These are phyloP conservation scores for Cephus pygmeus DNA, from an alignment of 2,888 invertebrate species.

Conservation along the genomic window DNA sequence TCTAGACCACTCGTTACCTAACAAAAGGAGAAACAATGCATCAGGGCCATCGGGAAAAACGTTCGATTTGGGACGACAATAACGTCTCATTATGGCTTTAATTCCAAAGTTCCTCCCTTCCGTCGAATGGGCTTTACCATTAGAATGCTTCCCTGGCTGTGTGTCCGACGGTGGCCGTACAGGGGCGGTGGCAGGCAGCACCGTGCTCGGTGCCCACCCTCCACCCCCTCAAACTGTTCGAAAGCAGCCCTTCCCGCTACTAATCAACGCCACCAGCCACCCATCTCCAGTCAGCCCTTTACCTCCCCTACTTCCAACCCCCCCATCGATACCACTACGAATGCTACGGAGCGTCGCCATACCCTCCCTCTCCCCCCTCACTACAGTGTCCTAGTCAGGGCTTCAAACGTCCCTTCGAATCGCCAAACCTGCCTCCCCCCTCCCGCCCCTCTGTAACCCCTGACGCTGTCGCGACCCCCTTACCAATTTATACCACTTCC, in stretches of 20 bases:
- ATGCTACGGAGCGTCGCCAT: slow-evolving; percentile 29
- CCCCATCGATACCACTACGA: slow-evolving; percentile 17
- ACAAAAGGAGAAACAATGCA: not conserved
- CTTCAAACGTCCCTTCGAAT: not conserved
- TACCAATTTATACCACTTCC: slow-evolving; percentile 47
- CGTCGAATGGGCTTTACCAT: slow-evolving; percentile 27
- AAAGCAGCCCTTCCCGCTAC: slow-evolving; percentile 21
- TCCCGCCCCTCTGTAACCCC: slow-evolving; percentile 6
- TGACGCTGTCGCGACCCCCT: slow-evolving; percentile 20
- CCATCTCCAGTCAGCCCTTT: slow-evolving; percentile 4
- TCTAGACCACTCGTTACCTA: not conserved
- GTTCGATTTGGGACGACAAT: slow-evolving; percentile 30
- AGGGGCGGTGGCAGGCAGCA: not conserved
- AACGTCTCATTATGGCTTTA: slow-evolving; percentile 50
- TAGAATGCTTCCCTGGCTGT: slow-evolving; percentile 20
- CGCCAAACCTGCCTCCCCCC: no score
- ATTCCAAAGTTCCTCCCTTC: slow-evolving; percentile 42
- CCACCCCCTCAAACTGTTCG: not conserved
- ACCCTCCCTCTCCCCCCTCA: slow-evolving; percentile 11
- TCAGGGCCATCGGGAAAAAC: not conserved
- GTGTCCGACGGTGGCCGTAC: not conserved
- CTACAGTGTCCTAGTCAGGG: not conserved
- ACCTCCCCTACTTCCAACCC: slow-evolving; percentile 17
- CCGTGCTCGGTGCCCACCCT: not conserved
- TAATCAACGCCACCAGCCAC: slow-evolving; percentile 30